A percentile compares a stretch with the other conserved stretches of the same genome.
Conservation (phyloP, 2,888 invertebrate species). For the Drosophila engyochracea region DNA sequence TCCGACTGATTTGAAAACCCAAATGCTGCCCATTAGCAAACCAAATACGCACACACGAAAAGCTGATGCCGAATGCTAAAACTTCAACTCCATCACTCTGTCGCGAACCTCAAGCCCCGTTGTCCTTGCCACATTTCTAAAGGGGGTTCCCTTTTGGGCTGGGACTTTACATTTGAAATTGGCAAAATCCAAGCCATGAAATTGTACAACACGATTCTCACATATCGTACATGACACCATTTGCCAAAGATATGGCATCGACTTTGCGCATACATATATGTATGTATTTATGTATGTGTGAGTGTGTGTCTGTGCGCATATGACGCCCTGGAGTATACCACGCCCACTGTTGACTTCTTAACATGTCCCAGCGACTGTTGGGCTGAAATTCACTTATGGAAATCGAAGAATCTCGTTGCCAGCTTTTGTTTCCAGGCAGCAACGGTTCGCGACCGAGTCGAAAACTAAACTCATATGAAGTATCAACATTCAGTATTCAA, state of each 20-base stretch:
- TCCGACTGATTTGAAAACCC: slow-evolving; percentile 76
- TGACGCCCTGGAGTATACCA: slow-evolving; percentile 23
- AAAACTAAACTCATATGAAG: slow-evolving; percentile 80
- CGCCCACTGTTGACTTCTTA: slow-evolving; percentile 34
- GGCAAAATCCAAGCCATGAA: slow-evolving; percentile 79
- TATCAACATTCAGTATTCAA: slow-evolving; percentile 80
- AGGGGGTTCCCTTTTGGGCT: slow-evolving; percentile 10
- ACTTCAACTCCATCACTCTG: slow-evolving; percentile 38
- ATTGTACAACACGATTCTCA: slow-evolving; percentile 80
- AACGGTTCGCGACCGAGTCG: slow-evolving; percentile 53
- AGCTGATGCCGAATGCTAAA: slow-evolving; percentile 7
- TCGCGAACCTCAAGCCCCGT: slow-evolving; percentile 21
- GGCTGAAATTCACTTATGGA: slow-evolving; percentile 74
- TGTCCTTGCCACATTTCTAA: not conserved
- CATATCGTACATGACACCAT: slow-evolving; percentile 80
- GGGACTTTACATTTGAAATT: slow-evolving; percentile 67
- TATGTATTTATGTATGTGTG: not conserved
- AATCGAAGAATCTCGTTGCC: slow-evolving; percentile 69
- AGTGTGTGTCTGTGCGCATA: not conserved
- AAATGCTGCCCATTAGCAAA: slow-evolving; percentile 80
- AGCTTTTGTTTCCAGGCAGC: slow-evolving; percentile 39
- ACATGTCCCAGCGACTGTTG: slow-evolving; percentile 28
- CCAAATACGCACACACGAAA: slow-evolving; percentile 65
- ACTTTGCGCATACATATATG: slow-evolving; percentile 33
- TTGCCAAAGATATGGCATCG: slow-evolving; percentile 60